phyloP scores from a whole-genome alignment of 2,797 vertebrate species.

The Muscicapa striata region DNA sequence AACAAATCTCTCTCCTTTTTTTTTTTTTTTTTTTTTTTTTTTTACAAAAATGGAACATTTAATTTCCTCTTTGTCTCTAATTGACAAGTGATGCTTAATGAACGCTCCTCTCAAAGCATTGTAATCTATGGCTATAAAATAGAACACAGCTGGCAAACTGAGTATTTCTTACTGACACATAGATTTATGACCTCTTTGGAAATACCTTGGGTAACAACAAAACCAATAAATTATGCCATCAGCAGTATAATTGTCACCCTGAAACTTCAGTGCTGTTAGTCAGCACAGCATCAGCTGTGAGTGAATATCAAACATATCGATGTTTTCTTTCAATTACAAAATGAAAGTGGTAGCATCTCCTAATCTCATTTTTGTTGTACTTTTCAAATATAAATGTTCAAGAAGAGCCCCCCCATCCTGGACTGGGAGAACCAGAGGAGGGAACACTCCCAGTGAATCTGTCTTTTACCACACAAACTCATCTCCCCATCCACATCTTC shows the following conservation, averaged over 20 bases:
- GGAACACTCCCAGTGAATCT: not conserved
- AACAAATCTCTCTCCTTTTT: not conserved
- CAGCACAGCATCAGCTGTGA: conserved; percentile 12
- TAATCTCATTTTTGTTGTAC: not conserved
- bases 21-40: not conserved
- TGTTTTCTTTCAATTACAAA: not conserved
- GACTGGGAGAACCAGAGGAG: not conserved
- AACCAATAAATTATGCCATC: not conserved
- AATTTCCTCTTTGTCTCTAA: not conserved
- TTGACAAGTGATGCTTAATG: not conserved
- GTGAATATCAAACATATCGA: not conserved
- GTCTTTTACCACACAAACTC: not conserved
- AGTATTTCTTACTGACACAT: conserved; percentile 37
- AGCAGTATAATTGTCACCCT: conserved; percentile 11
- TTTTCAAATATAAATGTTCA: not conserved
- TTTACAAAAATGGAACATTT: not conserved
- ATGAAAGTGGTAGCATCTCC: not conserved
- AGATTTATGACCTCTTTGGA: conserved; percentile 57
- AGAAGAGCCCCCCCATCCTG: not conserved
- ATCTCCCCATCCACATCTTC: not conserved
- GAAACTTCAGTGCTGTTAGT: conserved; percentile 9
- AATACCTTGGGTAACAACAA: conserved; percentile 47
- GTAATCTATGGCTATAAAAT: conserved; percentile 48
- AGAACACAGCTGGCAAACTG: conserved; percentile 38
- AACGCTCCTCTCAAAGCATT: not conserved